Evolutionary conservation across 2,888 invertebrate species (phyloP), one percentile per base, ranked within the genome.

Genomic region (Drosophila meridiana): DNA sequence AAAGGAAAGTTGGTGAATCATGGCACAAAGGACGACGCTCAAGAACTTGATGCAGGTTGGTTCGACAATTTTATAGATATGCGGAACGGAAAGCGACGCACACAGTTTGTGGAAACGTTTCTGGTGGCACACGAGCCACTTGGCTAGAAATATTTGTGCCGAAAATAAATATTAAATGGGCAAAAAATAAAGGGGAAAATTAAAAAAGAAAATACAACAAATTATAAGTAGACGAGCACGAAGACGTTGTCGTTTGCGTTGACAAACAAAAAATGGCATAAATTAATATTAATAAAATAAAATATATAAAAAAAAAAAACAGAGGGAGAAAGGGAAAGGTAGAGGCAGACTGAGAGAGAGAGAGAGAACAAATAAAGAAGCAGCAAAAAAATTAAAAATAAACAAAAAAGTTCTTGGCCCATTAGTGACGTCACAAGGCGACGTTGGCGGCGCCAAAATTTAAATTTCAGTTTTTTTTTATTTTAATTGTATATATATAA

Each of bases 211-310:
- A 7, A n/a, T 4, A 40, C 3, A 26, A 14, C 4, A 50, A 62
- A 38, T 38, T 14, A 43, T 58, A 52, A 69, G 53, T 28, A 70
- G 61, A 34, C 36, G 64, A 9, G 69, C 43, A 53, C 52, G 40
- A 69, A 77, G 65, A 66, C 55, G 65, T 67, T 60, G 78, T 58
- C 73, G 63, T 67, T 48, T 34, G 71, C 70, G 70, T 87, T 84
- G 89, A 84, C 84, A 88, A 76, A 88, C 76, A 86, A 83, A 88
- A 88, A 84, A 83, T 83, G 82, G 79, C 84, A 87, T 83, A 89
- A 89, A 85, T 85, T 89, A 79, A 86, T 86, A 75, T 73, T 70
- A 72, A 79, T 76, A 82, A 43, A 57, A 57, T 81, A 77, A 80
- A 58, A 47, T 58, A n/a, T 52, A 57, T 52, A 50, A 43, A 69